These are phyloP conservation scores for Meteorus cinctellus DNA, from an alignment of 2,888 invertebrate species.

Conservation along the genomic window DNA sequence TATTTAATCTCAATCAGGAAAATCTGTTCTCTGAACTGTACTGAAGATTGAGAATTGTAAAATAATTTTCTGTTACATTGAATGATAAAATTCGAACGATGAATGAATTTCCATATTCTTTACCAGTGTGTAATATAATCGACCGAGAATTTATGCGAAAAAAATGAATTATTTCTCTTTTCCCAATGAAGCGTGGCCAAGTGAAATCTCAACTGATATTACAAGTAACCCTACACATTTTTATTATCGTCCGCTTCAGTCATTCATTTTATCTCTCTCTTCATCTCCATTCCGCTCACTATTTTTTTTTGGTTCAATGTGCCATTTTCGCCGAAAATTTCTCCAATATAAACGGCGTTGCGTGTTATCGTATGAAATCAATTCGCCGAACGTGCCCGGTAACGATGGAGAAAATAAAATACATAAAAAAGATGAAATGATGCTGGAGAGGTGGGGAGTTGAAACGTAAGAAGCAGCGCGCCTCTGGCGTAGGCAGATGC, in stretches of 20 bases:
- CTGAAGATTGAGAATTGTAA: background rate
- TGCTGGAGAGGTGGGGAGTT: too few relatives aligned
- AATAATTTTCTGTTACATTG: background rate
- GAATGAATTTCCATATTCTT: background rate
- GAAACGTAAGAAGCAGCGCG: slow-evolving; percentile 23
- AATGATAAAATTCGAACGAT: background rate
- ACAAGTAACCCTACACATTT: background rate
- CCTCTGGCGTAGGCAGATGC: slow-evolving; percentile 37
- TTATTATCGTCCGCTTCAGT: background rate
- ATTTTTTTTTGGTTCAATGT: background rate
- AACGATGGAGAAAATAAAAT: background rate
- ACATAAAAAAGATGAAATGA: background rate
- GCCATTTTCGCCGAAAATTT: background rate
- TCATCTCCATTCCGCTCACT: too few relatives aligned
- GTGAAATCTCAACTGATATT: background rate
- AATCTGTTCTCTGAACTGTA: background rate
- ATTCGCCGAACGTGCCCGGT: slow-evolving; percentile 38
- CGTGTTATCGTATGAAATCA: slow-evolving; percentile 48
- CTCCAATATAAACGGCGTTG: slow-evolving; percentile 15
- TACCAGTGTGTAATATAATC: background rate
- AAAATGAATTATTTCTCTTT: background rate
- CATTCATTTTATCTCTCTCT: background rate
- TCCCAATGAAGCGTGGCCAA: background rate
- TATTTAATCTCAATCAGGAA: slow-evolving; percentile 13
- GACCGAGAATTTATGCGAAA: background rate